Evolutionary conservation across 2,797 vertebrate genomes (phyloP), one percentile per base, ranked within the genome.

Genomic region (Girardinus metallicus): DNA sequence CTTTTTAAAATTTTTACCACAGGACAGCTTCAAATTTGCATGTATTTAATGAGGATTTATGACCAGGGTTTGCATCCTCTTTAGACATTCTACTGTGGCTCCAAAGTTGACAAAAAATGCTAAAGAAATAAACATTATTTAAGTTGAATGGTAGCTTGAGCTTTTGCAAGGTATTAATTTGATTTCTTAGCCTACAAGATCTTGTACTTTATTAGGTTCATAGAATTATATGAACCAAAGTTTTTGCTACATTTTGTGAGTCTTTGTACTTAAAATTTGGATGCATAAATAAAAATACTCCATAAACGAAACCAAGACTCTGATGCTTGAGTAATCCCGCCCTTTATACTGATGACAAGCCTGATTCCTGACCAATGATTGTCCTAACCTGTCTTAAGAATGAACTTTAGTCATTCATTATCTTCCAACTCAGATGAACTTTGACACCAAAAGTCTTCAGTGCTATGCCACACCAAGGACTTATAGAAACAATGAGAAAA

Each of bases 391-490:
- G 80, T 72, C 84, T 90, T 64, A 76, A 64, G 66, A 39, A 62
- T 87, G 91, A 87, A 90, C 94, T 92, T 94, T 83, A 88, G 79
- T 71, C 89, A 7, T 51, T 78, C 43, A 68, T 83, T 88, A 82
- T 89, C 83, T 80, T 51, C 80, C 73, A 83, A 36, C 89, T 78
- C 64, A 2, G 53, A 39, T 88, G 86, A 93, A 92, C 93, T 92
- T 92, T 92, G 76, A 85, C 84, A 79, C 78, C 60, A 31, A 29
- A 49, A 57, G 57, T 74, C n/a, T 26, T 18, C 18, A 36, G 31
- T 11, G 1, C 51, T n/a, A 7, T 60, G 34, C 41, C 18, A 26
- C 46, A 60, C 72, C 0, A 31, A 76, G 60, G 47, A 88, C 36
- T 57, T 26, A 64, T 23, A 66, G 76, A 77, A 74, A 78, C 74